Evolutionary conservation across 1,140 invertebrate genomes (phyloP).

Genomic region (Bombus pascuorum): DNA sequence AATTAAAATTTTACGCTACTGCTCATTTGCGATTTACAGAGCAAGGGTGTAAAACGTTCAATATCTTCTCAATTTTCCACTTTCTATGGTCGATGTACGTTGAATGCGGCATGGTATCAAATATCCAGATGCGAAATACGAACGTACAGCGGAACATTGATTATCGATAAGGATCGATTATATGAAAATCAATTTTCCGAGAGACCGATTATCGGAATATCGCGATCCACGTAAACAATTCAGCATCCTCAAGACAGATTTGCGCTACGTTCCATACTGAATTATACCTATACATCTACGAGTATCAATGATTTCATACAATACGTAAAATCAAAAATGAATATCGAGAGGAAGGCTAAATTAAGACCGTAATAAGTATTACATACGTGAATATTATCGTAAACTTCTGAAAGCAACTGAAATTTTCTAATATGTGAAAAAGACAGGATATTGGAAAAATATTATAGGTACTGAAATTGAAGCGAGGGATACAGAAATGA

Average conservation of each 20-base stretch:
- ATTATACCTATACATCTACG: background rate
- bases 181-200: slow-evolving; percentile 13
- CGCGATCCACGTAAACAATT: background rate
- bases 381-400: no score
- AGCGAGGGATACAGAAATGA: background rate
- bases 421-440: background rate
- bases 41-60: background rate
- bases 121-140: slow-evolving; percentile 7
- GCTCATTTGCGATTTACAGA: no score
- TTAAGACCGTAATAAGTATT: no score
- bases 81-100: background rate
- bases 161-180: background rate
- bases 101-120: background rate
- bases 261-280: background rate
- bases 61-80: background rate
- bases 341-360: background rate
- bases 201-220: background rate
- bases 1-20: background rate
- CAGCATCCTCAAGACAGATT: background rate
- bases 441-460: background rate
- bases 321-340: no score
- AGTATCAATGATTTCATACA: background rate
- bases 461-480: background rate
- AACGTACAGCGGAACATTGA: background rate
- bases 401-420: background rate